phyloP scores from a whole-genome alignment of 2,888 invertebrate species.

The Ceraclea dissimilis region DNA sequence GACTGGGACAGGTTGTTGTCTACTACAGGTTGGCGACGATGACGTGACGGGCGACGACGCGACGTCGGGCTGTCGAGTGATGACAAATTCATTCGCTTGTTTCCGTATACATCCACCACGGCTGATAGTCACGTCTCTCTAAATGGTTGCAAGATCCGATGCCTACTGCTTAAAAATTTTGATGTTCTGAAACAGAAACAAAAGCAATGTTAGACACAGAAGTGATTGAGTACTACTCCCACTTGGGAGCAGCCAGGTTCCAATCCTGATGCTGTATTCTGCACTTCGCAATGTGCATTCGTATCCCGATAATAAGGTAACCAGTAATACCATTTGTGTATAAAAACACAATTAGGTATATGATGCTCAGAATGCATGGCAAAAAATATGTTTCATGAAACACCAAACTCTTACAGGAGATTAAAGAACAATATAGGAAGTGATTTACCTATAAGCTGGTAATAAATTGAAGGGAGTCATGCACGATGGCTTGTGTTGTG shows the following conservation, averaged over 20 bases:
- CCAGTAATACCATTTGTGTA: no score
- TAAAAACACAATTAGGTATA: no score
- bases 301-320: no score
- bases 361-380: no score
- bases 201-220: background rate
- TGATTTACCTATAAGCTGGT: slow-evolving; percentile 70
- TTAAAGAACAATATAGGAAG: no score
- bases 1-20: background rate
- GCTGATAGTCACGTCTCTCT: slow-evolving; percentile 90
- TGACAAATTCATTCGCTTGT: slow-evolving; percentile 29
- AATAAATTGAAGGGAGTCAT: slow-evolving; percentile 84
- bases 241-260: no score
- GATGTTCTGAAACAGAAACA: slow-evolving; percentile 61
- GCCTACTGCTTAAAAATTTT: slow-evolving; percentile 96
- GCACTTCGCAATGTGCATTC: no score
- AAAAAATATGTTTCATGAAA: no score
- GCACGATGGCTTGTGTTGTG: slow-evolving; percentile 64
- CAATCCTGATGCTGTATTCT: no score
- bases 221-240: no score
- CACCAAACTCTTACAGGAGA: no score
- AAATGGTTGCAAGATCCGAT: slow-evolving; percentile 94
- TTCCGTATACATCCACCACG: slow-evolving; percentile 27
- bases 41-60: slow-evolving; percentile 29
- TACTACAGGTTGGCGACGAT: slow-evolving; percentile 23
- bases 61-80: slow-evolving; percentile 33